Evolutionary conservation across 2,113 vertebrate genomes (phyloP).

Genomic region (Alligator sinensis): DNA sequence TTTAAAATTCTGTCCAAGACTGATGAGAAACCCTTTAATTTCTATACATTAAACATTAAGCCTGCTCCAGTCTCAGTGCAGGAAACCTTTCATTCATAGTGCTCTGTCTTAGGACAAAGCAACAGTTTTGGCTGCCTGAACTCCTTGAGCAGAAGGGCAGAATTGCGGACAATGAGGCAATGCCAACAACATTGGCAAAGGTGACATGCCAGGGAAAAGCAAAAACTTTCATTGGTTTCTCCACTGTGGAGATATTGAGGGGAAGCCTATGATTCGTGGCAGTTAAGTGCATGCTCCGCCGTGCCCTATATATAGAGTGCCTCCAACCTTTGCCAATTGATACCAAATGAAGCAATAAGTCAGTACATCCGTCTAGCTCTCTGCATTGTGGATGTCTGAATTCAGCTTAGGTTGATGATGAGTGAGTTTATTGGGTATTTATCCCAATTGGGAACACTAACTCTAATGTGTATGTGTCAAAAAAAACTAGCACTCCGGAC

Average conservation of each 20-base stretch:
- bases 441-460: not conserved
- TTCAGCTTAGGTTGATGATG: not conserved
- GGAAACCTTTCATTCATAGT: not conserved
- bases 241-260: not conserved
- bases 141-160: not conserved
- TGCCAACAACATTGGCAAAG: rapidly evolving
- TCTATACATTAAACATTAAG: not conserved
- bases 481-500: not conserved
- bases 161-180: not conserved
- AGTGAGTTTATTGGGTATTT: not conserved
- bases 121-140: rapidly evolving
- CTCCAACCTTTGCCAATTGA: no score
- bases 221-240: not conserved
- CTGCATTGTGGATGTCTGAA: not conserved
- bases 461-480: not conserved
- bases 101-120: not conserved
- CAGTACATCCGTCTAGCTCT: not conserved
- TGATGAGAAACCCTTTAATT: not conserved
- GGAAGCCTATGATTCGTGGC: not conserved
- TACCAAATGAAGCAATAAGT: not conserved
- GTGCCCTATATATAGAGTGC: rapidly evolving
- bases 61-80: rapidly evolving
- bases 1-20: not conserved
- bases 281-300: not conserved
- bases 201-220: not conserved